Evolutionary conservation across 2,888 invertebrate genomes (phyloP).

Genomic region (Timema podura): DNA sequence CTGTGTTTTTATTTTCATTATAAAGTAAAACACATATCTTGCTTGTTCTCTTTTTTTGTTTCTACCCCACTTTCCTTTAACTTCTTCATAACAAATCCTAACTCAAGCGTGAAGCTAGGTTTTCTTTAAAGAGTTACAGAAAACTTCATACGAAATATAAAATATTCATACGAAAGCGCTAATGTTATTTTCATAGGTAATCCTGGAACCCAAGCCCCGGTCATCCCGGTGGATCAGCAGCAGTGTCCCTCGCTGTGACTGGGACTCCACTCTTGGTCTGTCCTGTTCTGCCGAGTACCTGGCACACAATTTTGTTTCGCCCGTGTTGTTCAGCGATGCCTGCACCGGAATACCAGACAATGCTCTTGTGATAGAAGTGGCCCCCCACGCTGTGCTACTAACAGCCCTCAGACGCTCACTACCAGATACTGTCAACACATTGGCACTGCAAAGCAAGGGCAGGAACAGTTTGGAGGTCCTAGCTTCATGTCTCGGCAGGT

Average conservation of each 20-base stretch:
- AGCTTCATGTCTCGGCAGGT: not conserved
- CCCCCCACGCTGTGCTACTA: constrained; percentile 8
- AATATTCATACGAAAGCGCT: too few relatives aligned
- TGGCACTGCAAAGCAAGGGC: not conserved
- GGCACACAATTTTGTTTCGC: constrained; percentile 1
- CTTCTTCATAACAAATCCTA: too few relatives aligned
- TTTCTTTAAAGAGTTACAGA: too few relatives aligned
- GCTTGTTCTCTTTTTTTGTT: too few relatives aligned
- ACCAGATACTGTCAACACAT: not conserved
- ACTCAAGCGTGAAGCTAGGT: too few relatives aligned
- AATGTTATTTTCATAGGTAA: constrained; percentile 11
- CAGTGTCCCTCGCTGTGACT: not conserved
- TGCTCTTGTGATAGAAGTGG: constrained; percentile 5
- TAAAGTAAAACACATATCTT: too few relatives aligned
- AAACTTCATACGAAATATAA: too few relatives aligned
- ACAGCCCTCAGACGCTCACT: not conserved
- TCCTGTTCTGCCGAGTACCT: constrained; percentile 13
- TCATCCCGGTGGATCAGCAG: constrained; percentile 8
- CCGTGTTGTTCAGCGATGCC: constrained; percentile 12
- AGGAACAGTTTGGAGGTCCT: not conserved
- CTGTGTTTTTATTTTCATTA: too few relatives aligned
- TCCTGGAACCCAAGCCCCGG: not conserved
- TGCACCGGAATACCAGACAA: not conserved
- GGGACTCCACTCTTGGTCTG: not conserved
- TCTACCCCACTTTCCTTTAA: too few relatives aligned